Evolutionary conservation across 2,113 vertebrate species (phyloP), one percentile per base, ranked within the genome.

Genomic region (Sander vitreus): DNA sequence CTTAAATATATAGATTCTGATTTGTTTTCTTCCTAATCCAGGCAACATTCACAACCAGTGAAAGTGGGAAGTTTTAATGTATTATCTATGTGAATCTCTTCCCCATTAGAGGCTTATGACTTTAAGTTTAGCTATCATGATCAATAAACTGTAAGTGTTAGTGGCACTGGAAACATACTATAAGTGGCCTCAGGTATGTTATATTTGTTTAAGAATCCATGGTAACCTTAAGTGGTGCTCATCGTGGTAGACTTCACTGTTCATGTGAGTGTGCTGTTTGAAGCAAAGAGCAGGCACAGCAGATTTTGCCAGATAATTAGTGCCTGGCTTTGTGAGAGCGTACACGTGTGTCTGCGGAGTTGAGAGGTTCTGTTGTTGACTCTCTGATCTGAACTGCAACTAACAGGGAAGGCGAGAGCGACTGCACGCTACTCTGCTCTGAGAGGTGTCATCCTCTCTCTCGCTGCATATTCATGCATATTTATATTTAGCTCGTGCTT

Each of bases 391-490:
- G 88, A 93, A 94, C 85, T 86, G 87, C 89, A 85, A 80, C 89
- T 90, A 93, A 93, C 87, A 88, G 92, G 80, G 73, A 84, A 91
- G 79, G 85, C 82, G 87, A 91, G 88, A 93, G 83, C 80, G 64
- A 88, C 87, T 89, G 84, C 66, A 73, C 86, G 59, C 89, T 78
- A 69, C 78, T 87, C 71, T 66, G 83, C 92, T 80, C 83, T 84
- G 86, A 84, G 89, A 94, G 88, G 92, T 95, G 94, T 95, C 94
- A 95, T 91, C 93, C 89, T 73, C 79, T 74, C 79, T 91, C 94
- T 94, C 93, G 91, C 96, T 96, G 95, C 95, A 96, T 96, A 97
- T 97, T 98, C 98, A 98, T 98, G 97, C 97, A 97, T 95, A 96
- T 95, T 96, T 99, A 99, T 99, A 98, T 98, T 98, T 98, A 97